Evolutionary conservation across 2,888 invertebrate genomes (phyloP).

Genomic region (Troilus luridus): DNA sequence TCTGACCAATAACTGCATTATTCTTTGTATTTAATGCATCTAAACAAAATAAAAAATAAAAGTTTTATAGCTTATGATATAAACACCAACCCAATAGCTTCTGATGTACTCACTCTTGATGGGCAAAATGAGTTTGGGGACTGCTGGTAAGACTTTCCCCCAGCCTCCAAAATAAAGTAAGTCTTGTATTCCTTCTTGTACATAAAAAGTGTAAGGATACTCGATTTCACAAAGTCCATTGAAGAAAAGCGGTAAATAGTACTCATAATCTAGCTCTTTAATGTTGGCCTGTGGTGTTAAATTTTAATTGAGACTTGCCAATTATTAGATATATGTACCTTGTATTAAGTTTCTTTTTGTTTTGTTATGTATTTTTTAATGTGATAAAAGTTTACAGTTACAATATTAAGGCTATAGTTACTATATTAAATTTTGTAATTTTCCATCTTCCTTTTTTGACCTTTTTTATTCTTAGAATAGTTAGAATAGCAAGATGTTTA

Average conservation of each 20-base stretch:
- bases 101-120: constrained; percentile 84
- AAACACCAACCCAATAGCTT: neutral
- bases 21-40: constrained; percentile 86
- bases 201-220: constrained; percentile 90
- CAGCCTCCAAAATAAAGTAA: constrained; percentile 83
- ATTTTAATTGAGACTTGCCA: constrained; percentile 66
- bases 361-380: neutral
- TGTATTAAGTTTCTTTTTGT: neutral
- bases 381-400: too few species aligned
- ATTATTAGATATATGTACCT: neutral
- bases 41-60: constrained; percentile 31
- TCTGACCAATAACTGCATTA: constrained; percentile 85
- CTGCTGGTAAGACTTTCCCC: constrained; percentile 87
- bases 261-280: constrained; percentile 91
- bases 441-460: too few species aligned
- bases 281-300: constrained; percentile 79
- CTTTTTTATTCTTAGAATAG: too few species aligned
- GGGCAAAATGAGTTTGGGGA: constrained; percentile 93
- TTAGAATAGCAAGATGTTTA: too few species aligned
- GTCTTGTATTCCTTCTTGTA: constrained; percentile 89
- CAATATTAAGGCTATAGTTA: too few species aligned
- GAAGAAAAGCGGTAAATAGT: constrained; percentile 94
- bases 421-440: too few species aligned
- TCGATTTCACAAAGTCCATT: constrained; percentile 89
- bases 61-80: neutral